Base-by-base conservation (phyloP, 2,113 vertebrate species). In the Microtus pennsylvanicus region DNA sequence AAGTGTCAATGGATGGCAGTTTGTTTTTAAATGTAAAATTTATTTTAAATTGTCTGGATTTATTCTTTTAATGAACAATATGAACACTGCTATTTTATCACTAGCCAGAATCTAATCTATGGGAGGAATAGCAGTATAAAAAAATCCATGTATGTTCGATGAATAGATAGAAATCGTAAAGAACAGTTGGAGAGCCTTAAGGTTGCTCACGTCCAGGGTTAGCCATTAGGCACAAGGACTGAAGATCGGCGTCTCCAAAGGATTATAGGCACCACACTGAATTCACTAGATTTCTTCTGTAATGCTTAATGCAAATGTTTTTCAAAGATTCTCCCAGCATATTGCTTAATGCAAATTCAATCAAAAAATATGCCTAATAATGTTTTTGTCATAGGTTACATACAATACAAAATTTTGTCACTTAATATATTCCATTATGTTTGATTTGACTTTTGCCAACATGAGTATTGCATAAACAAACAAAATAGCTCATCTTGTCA, bases 371-470 rank as follows among this genome's bases (percentile, higher is more conserved):
- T 72, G 61, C 28, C 47, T 92, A 52, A n/a, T 93, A 45, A 69
- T 93, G 55, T 83, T 96, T 96, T 95, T 74, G 24, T 7, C 65
- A 33, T 78, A 82, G 28, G 7, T 75, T 95, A 92, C 26, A 82
- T 69, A 19, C 6, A 63, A 33, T 94, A 55, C 92, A 74, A 95
- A 92, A 55, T 90, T 78, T 80, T 86, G 8, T 94, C 28, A 95
- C 61, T 92, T 76, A 3, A 81, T 92, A 22, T 28, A 17, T 91
- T 91, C 72, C 7, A n/a, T 86, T 90, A 83, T 72, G 65, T 72
- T 91, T 75, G 72, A 61, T 96, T 92, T 55, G 74, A 88, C 86
- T n/a, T 93, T 92, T 95, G 55, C 67, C 42, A 87, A 38, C 86
- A 50, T 92, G 4, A 65, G 33, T 93, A 19, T 82, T 86, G 14